Conservation (phyloP, 2,113 vertebrate species). For the Gadus macrocephalus region DNA sequence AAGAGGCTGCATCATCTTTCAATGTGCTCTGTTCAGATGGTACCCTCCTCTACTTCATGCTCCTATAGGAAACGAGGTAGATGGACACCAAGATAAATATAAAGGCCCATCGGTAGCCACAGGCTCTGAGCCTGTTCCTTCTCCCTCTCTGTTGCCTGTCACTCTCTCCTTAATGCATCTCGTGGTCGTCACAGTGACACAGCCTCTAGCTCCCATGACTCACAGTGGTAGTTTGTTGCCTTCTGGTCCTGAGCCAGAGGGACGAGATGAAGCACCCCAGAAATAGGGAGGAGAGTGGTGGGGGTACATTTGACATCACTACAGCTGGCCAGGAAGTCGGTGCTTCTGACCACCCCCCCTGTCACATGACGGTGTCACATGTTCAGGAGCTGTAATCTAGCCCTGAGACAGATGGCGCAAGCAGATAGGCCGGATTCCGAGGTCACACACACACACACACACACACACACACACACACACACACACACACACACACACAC, state of each 20-base stretch:
- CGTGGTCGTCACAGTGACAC: not conserved
- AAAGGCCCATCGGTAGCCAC: too few species aligned
- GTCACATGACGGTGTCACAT: constrained; percentile 62
- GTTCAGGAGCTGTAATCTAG: constrained; percentile 54
- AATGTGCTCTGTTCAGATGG: too few species aligned
- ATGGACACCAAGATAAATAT: too few species aligned
- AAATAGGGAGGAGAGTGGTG: not conserved
- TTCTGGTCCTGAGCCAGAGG: too few species aligned
- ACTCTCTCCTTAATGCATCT: not conserved
- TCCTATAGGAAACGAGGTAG: too few species aligned
- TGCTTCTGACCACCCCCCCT: not conserved
- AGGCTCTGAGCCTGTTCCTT: too few species aligned
- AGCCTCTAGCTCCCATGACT: not conserved
- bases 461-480: constrained; percentile 29
- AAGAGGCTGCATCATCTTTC: too few species aligned
- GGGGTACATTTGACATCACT: not conserved
- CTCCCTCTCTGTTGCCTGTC: too few species aligned
- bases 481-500: constrained; percentile 33
- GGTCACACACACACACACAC: constrained; percentile 30
- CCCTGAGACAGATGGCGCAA: constrained; percentile 64
- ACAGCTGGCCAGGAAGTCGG: not conserved
- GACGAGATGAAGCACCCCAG: too few species aligned
- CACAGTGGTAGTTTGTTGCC: not conserved
- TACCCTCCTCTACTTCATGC: too few species aligned
- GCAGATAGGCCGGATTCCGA: constrained; percentile 47